Evolutionary conservation across 2,888 invertebrate species (phyloP), one percentile per base, ranked within the genome.

Genomic region (Morpho helenor): DNA sequence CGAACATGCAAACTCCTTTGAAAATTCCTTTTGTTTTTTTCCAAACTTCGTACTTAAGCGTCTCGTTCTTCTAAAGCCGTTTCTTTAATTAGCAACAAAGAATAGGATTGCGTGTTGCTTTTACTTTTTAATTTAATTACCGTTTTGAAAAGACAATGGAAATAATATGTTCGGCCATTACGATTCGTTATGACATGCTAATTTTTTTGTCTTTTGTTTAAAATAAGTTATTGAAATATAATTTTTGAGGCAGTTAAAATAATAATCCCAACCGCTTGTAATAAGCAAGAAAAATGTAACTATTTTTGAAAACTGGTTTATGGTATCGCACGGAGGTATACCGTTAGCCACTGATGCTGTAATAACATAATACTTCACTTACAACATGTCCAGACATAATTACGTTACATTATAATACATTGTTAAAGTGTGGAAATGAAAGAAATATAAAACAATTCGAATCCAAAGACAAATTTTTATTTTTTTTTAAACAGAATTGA

Each of bases 61-160:
- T 84, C 84, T 82, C 82, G 80, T 86, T 86, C 84, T 78, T 76
- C 78, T 75, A 74, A 74, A 76, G 76, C 75, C 74, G 81, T 84
- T 87, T 84, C 87, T 88, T 88, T 88, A 87, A 88, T 89, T 87
- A 87, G 82, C 80, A 77, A 80, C 84, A 85, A 84, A 85, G 84
- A 86, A 87, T 82, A 74, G 79, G 77, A 84, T 87, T 84, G 88
- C 88, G 87, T 88, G 87, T 82, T 77, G 75, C 79, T 84, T 82
- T 82, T 82, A 83, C 82, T 86, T 87, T 86, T 84, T 76, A 79
- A 88, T 88, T 87, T 84, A 87, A 89, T 88, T 87, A 87, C 81
- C 65, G 70, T 74, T 68, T 74, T 60, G 65, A 70, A 73, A 73
- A 87, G 82, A 89, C 87, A 87, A 89, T 81, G 82, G 81, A 70